These are phyloP conservation scores for Vidua macroura DNA, from an alignment of 2,113 vertebrate genomes.

Conservation along the genomic window DNA sequence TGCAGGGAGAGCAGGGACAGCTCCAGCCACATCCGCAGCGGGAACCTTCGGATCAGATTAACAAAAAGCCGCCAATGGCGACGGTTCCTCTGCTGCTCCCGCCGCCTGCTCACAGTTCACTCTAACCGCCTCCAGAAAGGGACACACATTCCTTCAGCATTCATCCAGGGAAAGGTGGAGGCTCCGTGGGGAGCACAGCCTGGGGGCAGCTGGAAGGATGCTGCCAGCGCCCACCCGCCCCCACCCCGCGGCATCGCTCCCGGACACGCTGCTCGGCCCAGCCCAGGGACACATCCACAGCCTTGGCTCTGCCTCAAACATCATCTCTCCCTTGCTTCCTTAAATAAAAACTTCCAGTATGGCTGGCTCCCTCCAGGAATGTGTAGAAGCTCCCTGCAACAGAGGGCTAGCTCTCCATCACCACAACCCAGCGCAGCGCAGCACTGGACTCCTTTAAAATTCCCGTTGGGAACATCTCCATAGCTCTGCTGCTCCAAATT, in stretches of 20 bases:
- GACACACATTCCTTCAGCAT: accelerated
- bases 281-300: neutral
- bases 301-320: neutral
- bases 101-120: neutral
- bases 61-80: neutral
- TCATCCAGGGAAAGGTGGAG: neutral
- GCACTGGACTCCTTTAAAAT: neutral
- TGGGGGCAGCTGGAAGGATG: neutral
- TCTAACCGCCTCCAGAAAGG: neutral
- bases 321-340: neutral
- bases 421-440: no score
- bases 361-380: accelerated
- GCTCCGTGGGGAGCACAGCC: neutral
- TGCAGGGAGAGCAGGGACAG: neutral
- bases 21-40: neutral
- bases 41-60: conserved; percentile 15
- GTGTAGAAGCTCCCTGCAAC: neutral
- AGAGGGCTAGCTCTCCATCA: neutral
- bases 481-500: accelerated
- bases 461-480: neutral
- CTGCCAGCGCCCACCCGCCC: neutral
- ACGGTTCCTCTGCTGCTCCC: neutral
- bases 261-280: accelerated
- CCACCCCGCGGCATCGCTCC: accelerated
- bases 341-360: neutral